Evolutionary conservation across 2,888 invertebrate species (phyloP).

Genomic region (Julus scanicus): DNA sequence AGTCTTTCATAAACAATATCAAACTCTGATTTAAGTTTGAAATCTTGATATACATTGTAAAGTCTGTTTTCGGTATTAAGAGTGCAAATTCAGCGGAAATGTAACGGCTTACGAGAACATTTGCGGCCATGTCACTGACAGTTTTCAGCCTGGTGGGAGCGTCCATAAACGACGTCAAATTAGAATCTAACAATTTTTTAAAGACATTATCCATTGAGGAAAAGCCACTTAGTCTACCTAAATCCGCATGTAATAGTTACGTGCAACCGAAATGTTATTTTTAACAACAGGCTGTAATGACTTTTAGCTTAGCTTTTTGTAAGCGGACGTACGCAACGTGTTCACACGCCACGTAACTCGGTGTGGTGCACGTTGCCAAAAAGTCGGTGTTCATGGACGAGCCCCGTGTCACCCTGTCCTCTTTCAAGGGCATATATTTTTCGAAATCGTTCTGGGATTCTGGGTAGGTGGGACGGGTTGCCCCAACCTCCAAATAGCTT

Average conservation of each 20-base stretch:
- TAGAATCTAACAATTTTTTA: not conserved
- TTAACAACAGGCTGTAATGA: slow-evolving; percentile 8
- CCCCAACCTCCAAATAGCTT: not conserved
- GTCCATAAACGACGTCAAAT: not conserved
- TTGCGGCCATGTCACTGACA: no score
- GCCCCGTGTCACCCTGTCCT: slow-evolving; percentile 1
- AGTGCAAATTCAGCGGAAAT: not conserved
- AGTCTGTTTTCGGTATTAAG: no score
- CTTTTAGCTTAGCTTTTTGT: not conserved
- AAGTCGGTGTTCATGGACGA: not conserved
- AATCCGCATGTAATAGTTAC: not conserved
- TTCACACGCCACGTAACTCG: not conserved
- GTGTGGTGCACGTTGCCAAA: not conserved
- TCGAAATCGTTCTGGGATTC: not conserved
- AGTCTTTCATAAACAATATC: no score
- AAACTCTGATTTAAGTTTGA: not conserved
- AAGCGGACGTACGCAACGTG: not conserved
- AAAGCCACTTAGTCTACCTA: not conserved
- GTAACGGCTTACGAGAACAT: no score
- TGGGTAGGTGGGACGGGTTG: not conserved
- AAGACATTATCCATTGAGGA: not conserved
- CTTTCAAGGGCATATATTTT: slow-evolving; percentile 15
- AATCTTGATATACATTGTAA: no score
- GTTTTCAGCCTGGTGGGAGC: no score
- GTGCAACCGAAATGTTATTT: not conserved